Evolutionary conservation across 2,113 vertebrate species (phyloP).

Genomic region (Spermophilus dauricus): DNA sequence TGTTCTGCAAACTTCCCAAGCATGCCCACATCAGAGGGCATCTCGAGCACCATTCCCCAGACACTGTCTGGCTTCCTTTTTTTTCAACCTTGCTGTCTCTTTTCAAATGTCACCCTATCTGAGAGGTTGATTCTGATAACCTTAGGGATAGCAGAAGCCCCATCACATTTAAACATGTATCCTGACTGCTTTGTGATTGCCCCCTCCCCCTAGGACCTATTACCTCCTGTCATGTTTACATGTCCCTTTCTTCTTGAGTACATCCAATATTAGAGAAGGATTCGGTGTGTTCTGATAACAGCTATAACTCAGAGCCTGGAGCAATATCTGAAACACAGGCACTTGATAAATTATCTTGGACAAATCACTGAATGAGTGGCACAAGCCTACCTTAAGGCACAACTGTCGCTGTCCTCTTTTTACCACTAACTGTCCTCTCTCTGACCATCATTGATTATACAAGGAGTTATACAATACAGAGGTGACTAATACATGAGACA

Average conservation of each 20-base stretch:
- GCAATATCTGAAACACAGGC: neutral
- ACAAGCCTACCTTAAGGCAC: neutral
- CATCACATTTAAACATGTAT: neutral
- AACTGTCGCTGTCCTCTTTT: neutral
- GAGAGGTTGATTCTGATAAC: neutral
- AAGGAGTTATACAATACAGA: neutral
- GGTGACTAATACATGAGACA: neutral
- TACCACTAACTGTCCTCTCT: neutral
- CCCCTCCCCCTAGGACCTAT: neutral
- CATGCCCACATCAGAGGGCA: neutral
- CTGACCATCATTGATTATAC: neutral
- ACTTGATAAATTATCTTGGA: neutral
- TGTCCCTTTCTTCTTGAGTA: neutral
- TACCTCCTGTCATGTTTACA: neutral
- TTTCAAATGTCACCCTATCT: slow-evolving; percentile 7
- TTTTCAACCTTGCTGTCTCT: neutral
- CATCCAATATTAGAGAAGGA: neutral
- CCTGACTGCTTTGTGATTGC: neutral
- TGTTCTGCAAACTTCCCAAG: neutral
- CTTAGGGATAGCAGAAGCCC: neutral
- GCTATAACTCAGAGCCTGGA: neutral
- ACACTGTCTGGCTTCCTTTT: neutral
- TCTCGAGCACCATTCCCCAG: neutral
- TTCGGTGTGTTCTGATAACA: neutral
- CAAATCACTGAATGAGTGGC: neutral